These are phyloP conservation scores for Antedon mediterranea DNA, from an alignment of 53 echinoderm and acorn worm genomes.

Conservation along the genomic window DNA sequence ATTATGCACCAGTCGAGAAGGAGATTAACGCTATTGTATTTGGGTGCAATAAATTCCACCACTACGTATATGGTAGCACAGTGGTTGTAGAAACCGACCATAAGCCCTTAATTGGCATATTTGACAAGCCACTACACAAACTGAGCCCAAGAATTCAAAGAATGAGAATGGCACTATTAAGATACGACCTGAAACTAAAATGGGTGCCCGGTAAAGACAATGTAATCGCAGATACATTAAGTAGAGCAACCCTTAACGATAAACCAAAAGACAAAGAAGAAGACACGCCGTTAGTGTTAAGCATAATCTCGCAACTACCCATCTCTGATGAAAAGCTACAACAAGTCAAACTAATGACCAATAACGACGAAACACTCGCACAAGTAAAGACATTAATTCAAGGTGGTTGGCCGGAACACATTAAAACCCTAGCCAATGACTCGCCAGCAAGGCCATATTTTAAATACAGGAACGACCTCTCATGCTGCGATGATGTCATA, in stretches of 20 bases:
- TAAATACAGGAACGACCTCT: no score
- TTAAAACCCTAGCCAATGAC: no score
- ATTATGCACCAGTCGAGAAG: slow-evolving; percentile 1
- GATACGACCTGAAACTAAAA: slow-evolving; percentile 11
- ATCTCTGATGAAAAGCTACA: background rate
- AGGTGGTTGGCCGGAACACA: no score
- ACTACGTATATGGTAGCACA: slow-evolving; percentile 10
- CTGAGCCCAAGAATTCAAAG: slow-evolving; percentile 30
- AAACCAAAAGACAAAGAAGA: background rate
- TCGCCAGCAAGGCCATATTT: no score
- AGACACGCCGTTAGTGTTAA: background rate
- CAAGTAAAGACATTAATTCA: no score
- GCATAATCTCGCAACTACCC: slow-evolving; percentile 2
- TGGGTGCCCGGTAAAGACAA: slow-evolving; percentile 9
- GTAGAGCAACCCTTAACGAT: background rate
- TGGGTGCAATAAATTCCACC: background rate
- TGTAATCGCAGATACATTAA: background rate
- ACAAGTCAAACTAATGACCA: no score
- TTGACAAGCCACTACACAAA: slow-evolving; percentile 34
- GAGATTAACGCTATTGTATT: background rate
- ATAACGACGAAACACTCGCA: no score
- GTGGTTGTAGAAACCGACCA: slow-evolving; percentile 14
- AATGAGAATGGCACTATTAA: slow-evolving; percentile 29
- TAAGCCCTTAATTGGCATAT: slow-evolving; percentile 36
- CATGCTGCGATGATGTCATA: no score